Percentiles rank a stretch among this genome's conserved stretches.
Evolutionary conservation across 2,113 vertebrate species (phyloP).

Genomic region (Protobothrops flavoviridis): DNA sequence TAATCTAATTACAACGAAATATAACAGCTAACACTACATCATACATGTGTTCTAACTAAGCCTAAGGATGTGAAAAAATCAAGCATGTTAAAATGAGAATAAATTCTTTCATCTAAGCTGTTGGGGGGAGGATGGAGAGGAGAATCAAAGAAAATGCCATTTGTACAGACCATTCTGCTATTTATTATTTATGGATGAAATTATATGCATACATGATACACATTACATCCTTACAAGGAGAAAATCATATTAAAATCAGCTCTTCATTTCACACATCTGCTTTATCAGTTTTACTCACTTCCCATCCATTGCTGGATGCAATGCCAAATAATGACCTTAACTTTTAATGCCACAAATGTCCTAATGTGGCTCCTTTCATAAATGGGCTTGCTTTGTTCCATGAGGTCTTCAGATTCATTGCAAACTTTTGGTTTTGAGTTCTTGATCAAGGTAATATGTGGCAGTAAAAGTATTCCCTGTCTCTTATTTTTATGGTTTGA

Average conservation of each 20-base stretch:
- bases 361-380: neutral
- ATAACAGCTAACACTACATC: neutral
- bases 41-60: neutral
- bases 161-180: constrained; percentile 6
- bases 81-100: neutral
- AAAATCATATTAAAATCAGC: neutral
- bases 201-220: neutral
- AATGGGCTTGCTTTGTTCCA: neutral
- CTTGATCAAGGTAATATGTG: neutral
- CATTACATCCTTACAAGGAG: neutral
- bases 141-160: neutral
- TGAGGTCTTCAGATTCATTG: neutral
- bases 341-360: neutral
- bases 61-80: neutral
- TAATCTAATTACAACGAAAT: neutral
- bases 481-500: neutral
- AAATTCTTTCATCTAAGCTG: neutral
- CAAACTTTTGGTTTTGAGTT: neutral
- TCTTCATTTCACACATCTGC: neutral
- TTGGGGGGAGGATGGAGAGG: neutral
- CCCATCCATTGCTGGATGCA: neutral
- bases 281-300: neutral
- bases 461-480: too few relatives aligned
- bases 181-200: neutral
- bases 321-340: neutral